Evolutionary conservation across 2,888 invertebrate genomes (phyloP), one percentile per base, ranked within the genome.

Genomic region (Xestia rhomboidea): DNA sequence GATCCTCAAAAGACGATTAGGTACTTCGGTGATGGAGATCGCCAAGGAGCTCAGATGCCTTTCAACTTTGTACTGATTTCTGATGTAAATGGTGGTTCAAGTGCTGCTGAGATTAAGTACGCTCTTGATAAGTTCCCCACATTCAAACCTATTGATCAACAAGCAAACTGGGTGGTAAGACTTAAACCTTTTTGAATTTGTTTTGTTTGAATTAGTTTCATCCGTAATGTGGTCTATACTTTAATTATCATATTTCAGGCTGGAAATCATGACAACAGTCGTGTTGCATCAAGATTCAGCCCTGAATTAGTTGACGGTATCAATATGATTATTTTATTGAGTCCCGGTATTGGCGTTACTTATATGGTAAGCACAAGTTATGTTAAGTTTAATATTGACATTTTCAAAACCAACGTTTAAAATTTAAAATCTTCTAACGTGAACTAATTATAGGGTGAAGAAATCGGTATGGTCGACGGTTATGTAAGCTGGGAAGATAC

Each of bases 281-380:
- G 98, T 85, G 97, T 97, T n/a, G 98, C 98, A 0, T 97, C 98
- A 0, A 97, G 98, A 85, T 98, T 97, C 82, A 98, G 98, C 0
- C 95, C 96, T 7, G 97, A 97, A 75, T 95, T 98, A 87, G 97
- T 98, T 0, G 98, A 99, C 93, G 98, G 98, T n/a, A 97, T 99
- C 90, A 98, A 98, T 91, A 98, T 99, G 98, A 92, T 99, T 74
- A 95, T 98, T 34, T 96, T 98, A 91, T 97, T 99, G 30, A 95
- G 99, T 73, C 99, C 99, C 3, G 99, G 99, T 62, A 97, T 98
- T 8, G 97, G 98, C 34, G 97, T 99, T 15, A 98, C 98, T 0
- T 99, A 99, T 91, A 98, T 99, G 96, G 97, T 97, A 89, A 94
- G 93, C 73, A 49, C 10, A 66, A 70, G 0, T 5, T 4, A 1